Evolutionary conservation across 2,888 invertebrate genomes (phyloP), one percentile per base, ranked within the genome.

Genomic region (Antheraea yamamai): DNA sequence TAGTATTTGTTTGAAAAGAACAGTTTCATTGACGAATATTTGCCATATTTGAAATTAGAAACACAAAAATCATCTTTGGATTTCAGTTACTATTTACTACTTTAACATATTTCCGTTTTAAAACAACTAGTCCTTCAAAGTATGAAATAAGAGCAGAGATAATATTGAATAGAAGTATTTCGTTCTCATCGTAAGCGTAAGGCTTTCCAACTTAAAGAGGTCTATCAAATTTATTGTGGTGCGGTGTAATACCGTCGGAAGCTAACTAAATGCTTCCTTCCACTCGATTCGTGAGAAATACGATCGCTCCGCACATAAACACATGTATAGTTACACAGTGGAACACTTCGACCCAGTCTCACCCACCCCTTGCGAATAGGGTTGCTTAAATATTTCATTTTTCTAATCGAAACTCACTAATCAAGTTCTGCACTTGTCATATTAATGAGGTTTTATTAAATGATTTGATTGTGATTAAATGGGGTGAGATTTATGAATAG

Each of bases 181-280:
- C 23, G 2, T 12, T 8, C 61, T n/a, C 23, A 12, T 61, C 23
- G 64, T 10, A 64, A 64, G 26, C 64, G 16, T 30, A 66, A 30
- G 16, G 16, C 26, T 61, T 66, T 30, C 64, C 26, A 66, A 30
- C 26, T 26, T 66, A 30, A 30, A 66, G 30, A 30, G 4, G 26
- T 30, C 26, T 66, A 66, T 66, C 4, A 66, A 66, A 30, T 66
- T 14, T 18, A 66, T 66, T 66, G 30, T 66, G 64, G 10, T 6
- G 61, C 14, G 61, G 64, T 66, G 16, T 66, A 66, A 30, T 66
- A 30, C 64, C 64, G 16, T 64, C 79, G 78, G 84, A 83, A 84
- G 80, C 81, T 77, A 76, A 77, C 81, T 86, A 84, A 86, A 84
- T 81, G 80, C 82, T 86, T 86, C 85, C 86, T 86, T 86, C 86